A percentile compares a stretch with the other conserved stretches of the same genome.
Conservation (phyloP, 2,113 vertebrate genomes). For the Anoplopoma fimbria region DNA sequence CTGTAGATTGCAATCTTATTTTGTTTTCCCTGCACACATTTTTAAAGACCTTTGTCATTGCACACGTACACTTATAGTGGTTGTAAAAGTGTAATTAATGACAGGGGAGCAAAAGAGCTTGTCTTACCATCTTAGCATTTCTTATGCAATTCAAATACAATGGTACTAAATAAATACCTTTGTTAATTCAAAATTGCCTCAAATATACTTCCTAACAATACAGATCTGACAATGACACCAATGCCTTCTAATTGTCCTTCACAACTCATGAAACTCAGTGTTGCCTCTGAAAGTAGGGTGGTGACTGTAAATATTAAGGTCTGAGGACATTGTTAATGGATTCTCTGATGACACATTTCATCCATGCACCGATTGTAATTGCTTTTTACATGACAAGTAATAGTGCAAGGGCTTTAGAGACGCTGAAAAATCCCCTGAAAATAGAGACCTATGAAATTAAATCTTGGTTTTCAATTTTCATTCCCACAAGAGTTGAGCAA, state of each 20-base stretch:
- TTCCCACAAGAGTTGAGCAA: constrained; percentile 79
- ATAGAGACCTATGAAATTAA: constrained; percentile 84
- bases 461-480: constrained; percentile 86
- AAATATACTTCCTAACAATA: constrained; percentile 43
- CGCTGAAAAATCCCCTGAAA: constrained; percentile 79
- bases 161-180: constrained; percentile 32
- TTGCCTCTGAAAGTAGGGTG: constrained; percentile 73
- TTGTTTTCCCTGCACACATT: constrained; percentile 2
- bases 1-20: neutral
- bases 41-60: constrained; percentile 17
- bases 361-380: constrained; percentile 80
- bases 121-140: neutral
- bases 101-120: neutral
- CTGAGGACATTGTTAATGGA: constrained; percentile 80
- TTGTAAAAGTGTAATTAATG: neutral
- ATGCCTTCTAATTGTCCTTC: constrained; percentile 76
- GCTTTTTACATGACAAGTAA: constrained; percentile 82
- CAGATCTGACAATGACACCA: constrained; percentile 37
- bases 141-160: constrained; percentile 14
- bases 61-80: neutral
- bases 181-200: constrained; percentile 31
- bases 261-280: constrained; percentile 59
- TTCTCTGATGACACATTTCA: constrained; percentile 79
- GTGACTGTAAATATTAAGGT: constrained; percentile 79
- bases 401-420: constrained; percentile 81